Evolutionary conservation across 2,113 vertebrate genomes (phyloP), one percentile per base, ranked within the genome.

Genomic region (Fulmarus glacialis): DNA sequence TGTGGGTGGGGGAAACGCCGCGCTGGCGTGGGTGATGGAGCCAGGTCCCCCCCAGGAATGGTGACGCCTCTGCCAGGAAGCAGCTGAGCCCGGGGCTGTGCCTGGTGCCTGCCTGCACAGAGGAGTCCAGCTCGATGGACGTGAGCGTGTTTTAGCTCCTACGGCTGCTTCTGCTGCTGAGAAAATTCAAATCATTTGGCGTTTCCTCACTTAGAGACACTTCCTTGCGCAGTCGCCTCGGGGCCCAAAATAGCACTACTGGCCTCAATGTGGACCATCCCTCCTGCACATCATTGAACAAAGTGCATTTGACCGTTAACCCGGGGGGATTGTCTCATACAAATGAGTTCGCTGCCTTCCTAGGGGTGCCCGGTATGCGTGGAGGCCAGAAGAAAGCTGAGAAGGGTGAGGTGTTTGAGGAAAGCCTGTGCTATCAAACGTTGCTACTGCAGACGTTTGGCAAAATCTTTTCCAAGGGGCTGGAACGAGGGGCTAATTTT

Each of bases 341-440:
- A 2, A 34, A 24, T 0, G 34, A 26, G 36, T 22, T 40, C 23
- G 11, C 38, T 81, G 36, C 43, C 9, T n/a, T 63, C 70, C 59
- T 71, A 6, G 9, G 68, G 16, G 4, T 40, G 50, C 40, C 67
- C 29, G 6, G 8, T 4, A 2, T 11, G 17, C 1, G 0, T 26
- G 62, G 48, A 82, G 75, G 62, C 48, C 50, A n/a, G 5, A 34
- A 36, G 66, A 32, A 48, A 59, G 29, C 1, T 2, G 32, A 32
- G 53, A 58, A 79, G 34, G 36, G 7, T 29, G 36, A 72, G 34
- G 21, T 29, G 15, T n/a, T 43, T 52, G 21, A 85, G n/a, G 64
- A 83, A 71, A 68, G 12, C 11, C 67, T 3, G 0, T 29, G 34
- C 70, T 64, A 22, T 24, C 32, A 11, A 27, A 18, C 12, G 15